Evolutionary conservation across 2,113 vertebrate genomes (phyloP).

Genomic region (Rhagologus leucostigma): DNA sequence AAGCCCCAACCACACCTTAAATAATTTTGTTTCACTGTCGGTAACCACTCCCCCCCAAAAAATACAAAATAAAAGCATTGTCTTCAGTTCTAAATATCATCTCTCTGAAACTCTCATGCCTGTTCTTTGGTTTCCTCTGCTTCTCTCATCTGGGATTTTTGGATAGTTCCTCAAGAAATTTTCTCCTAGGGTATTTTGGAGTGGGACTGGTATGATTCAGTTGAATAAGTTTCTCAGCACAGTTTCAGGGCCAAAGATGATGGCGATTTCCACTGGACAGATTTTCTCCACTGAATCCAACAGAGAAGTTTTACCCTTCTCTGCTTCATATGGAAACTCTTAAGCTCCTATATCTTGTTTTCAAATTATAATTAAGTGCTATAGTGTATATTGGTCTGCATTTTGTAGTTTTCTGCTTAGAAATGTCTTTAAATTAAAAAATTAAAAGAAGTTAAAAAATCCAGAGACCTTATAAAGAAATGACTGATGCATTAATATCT

Average conservation of each 20-base stretch:
- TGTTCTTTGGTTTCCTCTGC: background rate
- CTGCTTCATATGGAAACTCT: background rate
- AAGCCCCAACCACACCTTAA: rapidly evolving
- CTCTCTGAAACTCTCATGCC: background rate
- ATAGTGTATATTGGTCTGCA: background rate
- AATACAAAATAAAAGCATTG: background rate
- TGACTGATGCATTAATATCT: background rate
- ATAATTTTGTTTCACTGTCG: background rate
- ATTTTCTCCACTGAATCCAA: background rate
- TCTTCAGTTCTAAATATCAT: background rate
- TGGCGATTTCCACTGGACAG: background rate
- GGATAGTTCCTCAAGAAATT: background rate
- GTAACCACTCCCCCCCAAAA: background rate
- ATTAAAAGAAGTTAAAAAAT: background rate
- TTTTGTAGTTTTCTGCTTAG: background rate
- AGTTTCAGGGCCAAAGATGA: background rate
- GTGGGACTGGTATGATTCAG: background rate
- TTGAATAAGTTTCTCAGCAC: background rate
- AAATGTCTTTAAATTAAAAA: background rate
- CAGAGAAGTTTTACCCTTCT: background rate
- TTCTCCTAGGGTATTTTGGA: background rate
- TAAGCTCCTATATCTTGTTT: background rate
- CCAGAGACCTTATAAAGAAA: background rate
- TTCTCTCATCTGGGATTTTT: background rate
- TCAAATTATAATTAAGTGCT: background rate